Evolutionary conservation across 2,888 invertebrate species (phyloP), one percentile per base, ranked within the genome.

Genomic region (Ennomos erosarius): DNA sequence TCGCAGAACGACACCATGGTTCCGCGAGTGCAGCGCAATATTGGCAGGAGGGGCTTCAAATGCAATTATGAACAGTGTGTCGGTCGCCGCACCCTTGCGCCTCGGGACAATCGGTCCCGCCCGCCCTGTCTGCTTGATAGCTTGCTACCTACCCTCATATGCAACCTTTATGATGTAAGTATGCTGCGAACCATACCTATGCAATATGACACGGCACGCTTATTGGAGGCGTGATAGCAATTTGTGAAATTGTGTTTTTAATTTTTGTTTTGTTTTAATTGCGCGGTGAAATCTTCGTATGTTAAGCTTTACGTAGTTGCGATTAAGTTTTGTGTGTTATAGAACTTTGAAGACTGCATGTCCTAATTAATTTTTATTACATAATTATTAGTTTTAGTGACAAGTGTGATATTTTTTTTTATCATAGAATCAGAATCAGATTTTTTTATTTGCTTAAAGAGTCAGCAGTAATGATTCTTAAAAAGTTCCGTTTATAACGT

Each of bases 1-100:
- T 59, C 55, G 58, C 58, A 68, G 62, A 67, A 62, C 64, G 70
- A 66, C 65, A 69, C 70, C 69, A 72, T 71, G 71, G 78, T 78
- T 81, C 82, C 62, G 51, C 47, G 59, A 55, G 55, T 55, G 55
- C 59, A 60, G 47, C 50, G 79, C 81, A 79, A 87, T 87, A 87
- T 85, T 77, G 85, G 73, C 75, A 69, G 73, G 74, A 79, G 79
- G 76, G 81, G 71, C 82, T 86, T 78, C 82, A 83, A 86, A 88
- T 83, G 85, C 88, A 90, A 90, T 89, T 90, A 89, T 82, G 79
- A 82, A 75, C 81, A 75, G 78, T 81, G 76, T 74, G 70, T 69
- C 65, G 68, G 62, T 26, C 70, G 71, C 65, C 69, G 67, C 81
- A 67, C 82, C 78, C 76, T 67, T 62, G 79, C 61, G 64, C 77